These are phyloP conservation scores for Misgurnus anguillicaudatus DNA, from an alignment of 2,113 vertebrate species.

Conservation along the genomic window DNA sequence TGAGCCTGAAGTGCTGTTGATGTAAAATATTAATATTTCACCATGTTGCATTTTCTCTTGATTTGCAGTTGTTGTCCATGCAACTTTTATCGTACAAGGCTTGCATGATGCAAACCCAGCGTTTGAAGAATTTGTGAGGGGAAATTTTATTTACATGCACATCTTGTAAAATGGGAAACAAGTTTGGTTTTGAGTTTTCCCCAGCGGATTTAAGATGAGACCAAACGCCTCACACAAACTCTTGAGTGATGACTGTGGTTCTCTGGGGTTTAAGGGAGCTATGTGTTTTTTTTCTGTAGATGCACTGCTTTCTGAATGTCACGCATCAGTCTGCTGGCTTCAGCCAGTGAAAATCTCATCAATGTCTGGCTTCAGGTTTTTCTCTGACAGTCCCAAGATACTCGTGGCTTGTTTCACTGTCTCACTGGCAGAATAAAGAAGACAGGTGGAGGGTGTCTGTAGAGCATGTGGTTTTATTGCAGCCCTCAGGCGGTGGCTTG, in stretches of 20 bases:
- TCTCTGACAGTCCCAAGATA: background rate
- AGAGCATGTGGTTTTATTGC: slow-evolving; percentile 11
- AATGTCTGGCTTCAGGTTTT: background rate
- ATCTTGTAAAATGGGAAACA: background rate
- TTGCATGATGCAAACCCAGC: background rate
- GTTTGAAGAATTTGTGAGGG: slow-evolving; percentile 6
- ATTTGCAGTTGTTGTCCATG: background rate
- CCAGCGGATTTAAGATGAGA: background rate
- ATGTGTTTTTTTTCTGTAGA: slow-evolving; percentile 7
- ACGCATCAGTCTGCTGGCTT: slow-evolving; percentile 5
- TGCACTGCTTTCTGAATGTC: background rate
- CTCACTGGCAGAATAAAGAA: background rate
- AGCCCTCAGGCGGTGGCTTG: background rate
- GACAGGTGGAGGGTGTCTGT: background rate
- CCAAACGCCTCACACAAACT: background rate
- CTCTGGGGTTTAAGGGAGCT: background rate
- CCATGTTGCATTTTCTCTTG: background rate
- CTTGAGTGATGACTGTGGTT: slow-evolving; percentile 13
- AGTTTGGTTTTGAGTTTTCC: slow-evolving; percentile 1
- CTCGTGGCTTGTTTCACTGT: background rate
- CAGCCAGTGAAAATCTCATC: slow-evolving; percentile 17
- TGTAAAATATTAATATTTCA: slow-evolving; percentile 8
- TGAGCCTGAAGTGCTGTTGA: slow-evolving; percentile 15
- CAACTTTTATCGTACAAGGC: background rate
- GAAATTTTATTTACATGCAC: background rate